These are phyloP conservation scores for Neosilurus hyrtlii DNA, from an alignment of 2,797 vertebrate species.

Conservation along the genomic window DNA sequence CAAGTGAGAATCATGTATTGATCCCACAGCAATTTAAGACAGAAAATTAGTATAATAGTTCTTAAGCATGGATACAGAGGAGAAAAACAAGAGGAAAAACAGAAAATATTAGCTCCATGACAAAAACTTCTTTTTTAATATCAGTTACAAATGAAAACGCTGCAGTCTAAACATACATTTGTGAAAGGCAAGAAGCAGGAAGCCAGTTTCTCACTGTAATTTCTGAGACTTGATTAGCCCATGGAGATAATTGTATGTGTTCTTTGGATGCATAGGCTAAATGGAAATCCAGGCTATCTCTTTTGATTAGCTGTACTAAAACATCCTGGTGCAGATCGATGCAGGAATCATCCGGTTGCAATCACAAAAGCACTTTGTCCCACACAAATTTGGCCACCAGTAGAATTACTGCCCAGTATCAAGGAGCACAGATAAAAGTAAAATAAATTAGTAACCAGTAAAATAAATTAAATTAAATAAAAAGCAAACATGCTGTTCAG, in stretches of 20 bases:
- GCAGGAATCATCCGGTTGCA: conserved; percentile 40
- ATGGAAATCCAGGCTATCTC: conserved; percentile 45
- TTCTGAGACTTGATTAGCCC: conserved; percentile 40
- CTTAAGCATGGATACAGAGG: conserved; percentile 67
- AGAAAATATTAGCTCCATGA: conserved; percentile 63
- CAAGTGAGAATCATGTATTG: conserved; percentile 73
- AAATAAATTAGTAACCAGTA: conserved; percentile 27
- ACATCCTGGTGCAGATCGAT: conserved; percentile 51
- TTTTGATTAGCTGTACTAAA: conserved; percentile 52
- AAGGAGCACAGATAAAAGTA: conserved; percentile 19
- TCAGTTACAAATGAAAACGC: conserved; percentile 63
- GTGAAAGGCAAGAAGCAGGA: conserved; percentile 30
- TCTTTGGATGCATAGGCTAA: conserved; percentile 20
- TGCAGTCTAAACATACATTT: conserved; percentile 1
- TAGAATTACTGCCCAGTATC: conserved; percentile 47
- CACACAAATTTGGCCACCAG: conserved; percentile 44
- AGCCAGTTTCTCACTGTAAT: conserved; percentile 15
- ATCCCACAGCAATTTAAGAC: conserved; percentile 65
- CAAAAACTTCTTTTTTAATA: conserved; percentile 70
- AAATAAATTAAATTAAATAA: conserved; percentile 33
- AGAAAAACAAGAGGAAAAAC: conserved; percentile 47
- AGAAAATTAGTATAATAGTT: conserved; percentile 76
- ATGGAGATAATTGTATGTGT: conserved; percentile 39
- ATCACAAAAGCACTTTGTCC: conserved; percentile 53
- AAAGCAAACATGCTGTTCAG: conserved; percentile 15